A percentile compares a stretch with the other conserved stretches of the same genome.
These are phyloP conservation scores for Lacanobia oleracea DNA, from an alignment of 2,888 invertebrate species.

Conservation along the genomic window DNA sequence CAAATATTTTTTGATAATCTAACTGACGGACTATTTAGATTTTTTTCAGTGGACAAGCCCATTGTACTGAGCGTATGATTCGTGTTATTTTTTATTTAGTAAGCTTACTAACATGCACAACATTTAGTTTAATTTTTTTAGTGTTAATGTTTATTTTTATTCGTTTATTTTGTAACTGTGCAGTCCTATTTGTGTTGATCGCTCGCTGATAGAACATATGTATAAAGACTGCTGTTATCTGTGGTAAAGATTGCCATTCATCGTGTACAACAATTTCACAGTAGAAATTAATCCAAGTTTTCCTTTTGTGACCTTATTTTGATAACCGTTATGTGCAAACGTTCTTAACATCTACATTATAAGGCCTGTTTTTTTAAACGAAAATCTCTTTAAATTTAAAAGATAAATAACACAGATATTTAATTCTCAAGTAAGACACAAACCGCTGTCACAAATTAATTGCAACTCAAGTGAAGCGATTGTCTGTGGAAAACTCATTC, in stretches of 20 bases:
- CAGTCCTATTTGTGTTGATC: slow-evolving; percentile 20
- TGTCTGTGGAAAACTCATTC: too few relatives aligned
- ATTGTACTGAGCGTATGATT: slow-evolving; percentile 58
- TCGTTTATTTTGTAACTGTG: slow-evolving; percentile 25
- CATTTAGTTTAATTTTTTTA: slow-evolving; percentile 41
- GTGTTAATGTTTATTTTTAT: slow-evolving; percentile 5
- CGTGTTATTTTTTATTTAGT: slow-evolving; percentile 46
- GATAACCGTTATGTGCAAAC: slow-evolving; percentile 1
- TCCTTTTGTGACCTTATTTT: slow-evolving; percentile 2
- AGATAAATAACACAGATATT: too few relatives aligned
- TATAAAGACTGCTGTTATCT: slow-evolving; percentile 9
- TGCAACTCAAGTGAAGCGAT: too few relatives aligned
- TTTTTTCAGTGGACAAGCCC: too few relatives aligned
- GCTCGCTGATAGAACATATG: slow-evolving; percentile 32
- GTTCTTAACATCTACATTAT: slow-evolving; percentile 6
- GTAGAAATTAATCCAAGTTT: slow-evolving; percentile 6
- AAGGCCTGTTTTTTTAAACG: neutral
- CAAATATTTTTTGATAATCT: too few relatives aligned
- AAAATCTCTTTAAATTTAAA: neutral
- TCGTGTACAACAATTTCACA: slow-evolving; percentile 14
- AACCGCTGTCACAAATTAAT: too few relatives aligned
- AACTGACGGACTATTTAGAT: too few relatives aligned
- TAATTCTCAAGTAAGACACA: too few relatives aligned
- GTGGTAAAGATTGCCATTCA: slow-evolving; percentile 3
- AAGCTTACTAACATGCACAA: slow-evolving; percentile 65